Evolutionary conservation across 2,113 vertebrate species (phyloP).

Genomic region (Barnardius zonarius): DNA sequence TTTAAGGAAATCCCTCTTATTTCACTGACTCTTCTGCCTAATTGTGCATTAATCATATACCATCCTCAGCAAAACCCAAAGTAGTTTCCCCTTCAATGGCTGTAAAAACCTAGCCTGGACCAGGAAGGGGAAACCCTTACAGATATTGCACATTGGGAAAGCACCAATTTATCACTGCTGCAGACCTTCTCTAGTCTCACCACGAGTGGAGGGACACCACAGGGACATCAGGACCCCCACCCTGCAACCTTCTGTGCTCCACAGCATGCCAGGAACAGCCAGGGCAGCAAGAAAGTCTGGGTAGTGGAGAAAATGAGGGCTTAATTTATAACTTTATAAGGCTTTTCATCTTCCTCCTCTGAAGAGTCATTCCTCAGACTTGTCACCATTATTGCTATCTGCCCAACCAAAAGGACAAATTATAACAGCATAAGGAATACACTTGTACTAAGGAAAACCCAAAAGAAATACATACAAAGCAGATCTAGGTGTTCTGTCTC

Average conservation of each 20-base stretch:
- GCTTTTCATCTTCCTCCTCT: not conserved
- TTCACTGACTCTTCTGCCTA: not conserved
- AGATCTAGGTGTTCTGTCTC: not conserved
- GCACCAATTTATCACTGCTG: not conserved
- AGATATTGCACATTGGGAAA: not conserved
- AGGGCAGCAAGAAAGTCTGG: not conserved
- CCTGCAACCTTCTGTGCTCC: not conserved
- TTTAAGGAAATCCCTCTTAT: not conserved
- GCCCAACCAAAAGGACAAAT: not conserved
- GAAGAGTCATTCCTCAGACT: not conserved
- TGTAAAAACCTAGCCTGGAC: not conserved
- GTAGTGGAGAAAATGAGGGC: not conserved
- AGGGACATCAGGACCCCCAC: not conserved
- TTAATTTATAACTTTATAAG: not conserved
- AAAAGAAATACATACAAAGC: not conserved
- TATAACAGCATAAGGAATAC: not conserved
- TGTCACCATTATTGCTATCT: not conserved
- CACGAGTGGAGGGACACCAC: accelerated
- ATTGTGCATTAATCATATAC: not conserved
- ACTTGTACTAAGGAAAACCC: not conserved
- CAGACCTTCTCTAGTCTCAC: not conserved
- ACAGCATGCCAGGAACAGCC: not conserved
- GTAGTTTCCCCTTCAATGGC: not conserved
- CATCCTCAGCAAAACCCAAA: not conserved
- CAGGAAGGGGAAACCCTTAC: not conserved